Evolutionary conservation across 2,113 vertebrate genomes (phyloP).

Genomic region (Heterotilapia buettikoferi): DNA sequence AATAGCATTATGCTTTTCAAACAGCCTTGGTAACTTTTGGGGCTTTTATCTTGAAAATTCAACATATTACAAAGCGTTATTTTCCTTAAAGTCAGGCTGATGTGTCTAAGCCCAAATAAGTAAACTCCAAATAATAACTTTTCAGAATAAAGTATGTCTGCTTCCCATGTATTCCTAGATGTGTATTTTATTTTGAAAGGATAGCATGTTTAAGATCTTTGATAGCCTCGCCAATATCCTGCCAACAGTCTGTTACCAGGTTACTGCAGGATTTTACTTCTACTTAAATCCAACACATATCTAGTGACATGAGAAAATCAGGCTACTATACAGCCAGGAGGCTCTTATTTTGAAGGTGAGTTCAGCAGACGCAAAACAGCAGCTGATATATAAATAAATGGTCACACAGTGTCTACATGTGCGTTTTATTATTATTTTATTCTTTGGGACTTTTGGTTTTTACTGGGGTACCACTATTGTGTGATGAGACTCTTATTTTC

Average conservation of each 20-base stretch:
- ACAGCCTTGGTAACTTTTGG: not conserved
- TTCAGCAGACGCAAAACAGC: not conserved
- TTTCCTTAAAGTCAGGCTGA: not conserved
- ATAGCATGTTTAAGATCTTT: not conserved
- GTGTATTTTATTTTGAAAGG: not conserved
- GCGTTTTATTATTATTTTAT: not conserved
- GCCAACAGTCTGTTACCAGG: not conserved
- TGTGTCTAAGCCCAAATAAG: not conserved
- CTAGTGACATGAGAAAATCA: not conserved
- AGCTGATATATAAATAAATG: not conserved
- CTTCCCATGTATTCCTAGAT: not conserved
- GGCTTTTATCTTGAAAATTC: not conserved
- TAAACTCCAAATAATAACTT: not conserved
- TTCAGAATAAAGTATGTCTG: not conserved
- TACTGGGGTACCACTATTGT: not conserved
- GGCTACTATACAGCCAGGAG: not conserved
- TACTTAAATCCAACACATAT: not conserved
- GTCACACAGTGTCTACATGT: rapidly evolving
- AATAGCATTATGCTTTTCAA: not conserved
- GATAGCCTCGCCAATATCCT: not conserved
- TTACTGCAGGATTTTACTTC: not conserved
- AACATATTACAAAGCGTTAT: rapidly evolving
- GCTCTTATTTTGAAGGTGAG: not conserved
- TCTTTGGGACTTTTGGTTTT: not conserved
- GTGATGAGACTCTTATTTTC: not conserved